Percentiles rank a stretch among this genome's conserved stretches.
phyloP scores from a whole-genome alignment of 92 coral and sea anemone genomes.

The Palythoa grandiflora region DNA sequence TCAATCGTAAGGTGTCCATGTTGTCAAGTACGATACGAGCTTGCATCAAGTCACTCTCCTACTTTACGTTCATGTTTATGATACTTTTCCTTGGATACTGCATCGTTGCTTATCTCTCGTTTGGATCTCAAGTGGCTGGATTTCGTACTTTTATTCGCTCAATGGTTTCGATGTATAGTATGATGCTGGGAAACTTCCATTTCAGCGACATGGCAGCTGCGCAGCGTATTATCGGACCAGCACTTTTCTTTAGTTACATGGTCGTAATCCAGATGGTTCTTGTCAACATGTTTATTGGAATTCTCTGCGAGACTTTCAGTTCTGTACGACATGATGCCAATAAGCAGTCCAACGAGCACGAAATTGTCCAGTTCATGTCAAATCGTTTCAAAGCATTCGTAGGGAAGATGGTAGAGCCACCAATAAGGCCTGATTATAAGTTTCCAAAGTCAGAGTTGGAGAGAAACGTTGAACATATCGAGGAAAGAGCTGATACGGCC shows the following conservation, averaged over 20 bases:
- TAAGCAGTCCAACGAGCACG: conserved; percentile 91
- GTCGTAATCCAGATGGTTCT: conserved; percentile 80
- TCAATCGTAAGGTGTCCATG: conserved; percentile 88
- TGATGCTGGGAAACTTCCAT: conserved; percentile 88
- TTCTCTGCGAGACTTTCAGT: conserved; percentile 83
- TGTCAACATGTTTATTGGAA: conserved; percentile 90
- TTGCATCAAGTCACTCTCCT: conserved; percentile 63
- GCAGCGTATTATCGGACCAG: conserved; percentile 74
- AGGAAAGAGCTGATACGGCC: conserved; percentile 79
- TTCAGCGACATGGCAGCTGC: conserved; percentile 70
- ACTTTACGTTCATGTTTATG: conserved; percentile 78
- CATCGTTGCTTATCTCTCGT: conserved; percentile 61
- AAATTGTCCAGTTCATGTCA: conserved; percentile 85
- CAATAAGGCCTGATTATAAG: conserved; percentile 86
- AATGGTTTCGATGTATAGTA: conserved; percentile 81
- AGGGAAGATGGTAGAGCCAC: conserved; percentile 73
- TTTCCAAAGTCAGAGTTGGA: conserved; percentile 83
- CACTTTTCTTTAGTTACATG: conserved; percentile 85
- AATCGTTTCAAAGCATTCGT: conserved; percentile 74
- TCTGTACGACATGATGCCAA: conserved; percentile 78
- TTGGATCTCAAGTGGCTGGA: conserved; percentile 72
- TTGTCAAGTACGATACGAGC: conserved; percentile 74
- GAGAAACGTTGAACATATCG: conserved; percentile 73
- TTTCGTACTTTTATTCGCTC: conserved; percentile 83
- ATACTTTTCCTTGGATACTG: conserved; percentile 79